Conservation (phyloP, 2,113 vertebrate genomes). For the Protobothrops flavoviridis region DNA sequence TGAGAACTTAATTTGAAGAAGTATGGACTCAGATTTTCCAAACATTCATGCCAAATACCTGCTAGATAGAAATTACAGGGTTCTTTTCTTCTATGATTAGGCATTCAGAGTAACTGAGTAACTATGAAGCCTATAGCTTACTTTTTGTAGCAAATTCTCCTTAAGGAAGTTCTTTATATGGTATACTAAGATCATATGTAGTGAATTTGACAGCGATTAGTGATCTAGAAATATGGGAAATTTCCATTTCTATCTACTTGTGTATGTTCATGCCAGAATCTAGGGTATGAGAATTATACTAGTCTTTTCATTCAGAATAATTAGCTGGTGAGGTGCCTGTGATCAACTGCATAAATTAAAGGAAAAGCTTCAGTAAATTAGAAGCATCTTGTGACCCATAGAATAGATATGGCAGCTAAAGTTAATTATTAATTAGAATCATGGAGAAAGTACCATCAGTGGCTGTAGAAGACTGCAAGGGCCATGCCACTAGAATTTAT, state of each 20-base stretch:
- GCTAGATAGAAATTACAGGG: slow-evolving; percentile 6
- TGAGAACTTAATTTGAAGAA: neutral
- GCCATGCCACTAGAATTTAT: too few species aligned
- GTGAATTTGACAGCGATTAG: neutral
- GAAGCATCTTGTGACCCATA: neutral
- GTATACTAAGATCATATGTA: neutral
- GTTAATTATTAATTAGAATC: neutral
- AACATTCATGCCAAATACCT: neutral
- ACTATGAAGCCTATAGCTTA: slow-evolving; percentile 5
- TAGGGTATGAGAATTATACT: neutral
- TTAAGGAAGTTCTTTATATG: slow-evolving; percentile 10
- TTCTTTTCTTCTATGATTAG: slow-evolving; percentile 16
- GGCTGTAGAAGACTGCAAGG: neutral
- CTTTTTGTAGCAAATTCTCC: slow-evolving; percentile 2
- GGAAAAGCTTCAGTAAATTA: neutral
- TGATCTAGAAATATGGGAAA: neutral
- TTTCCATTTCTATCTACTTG: neutral
- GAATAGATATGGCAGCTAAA: neutral
- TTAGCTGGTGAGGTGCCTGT: neutral
- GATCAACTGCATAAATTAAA: neutral
- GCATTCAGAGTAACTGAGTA: neutral
- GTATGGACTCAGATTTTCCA: neutral
- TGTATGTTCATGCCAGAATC: neutral
- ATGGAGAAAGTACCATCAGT: neutral
- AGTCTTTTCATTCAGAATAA: neutral